Conservation (phyloP, 2,888 invertebrate species). For the Aspidiotus rigidus region DNA sequence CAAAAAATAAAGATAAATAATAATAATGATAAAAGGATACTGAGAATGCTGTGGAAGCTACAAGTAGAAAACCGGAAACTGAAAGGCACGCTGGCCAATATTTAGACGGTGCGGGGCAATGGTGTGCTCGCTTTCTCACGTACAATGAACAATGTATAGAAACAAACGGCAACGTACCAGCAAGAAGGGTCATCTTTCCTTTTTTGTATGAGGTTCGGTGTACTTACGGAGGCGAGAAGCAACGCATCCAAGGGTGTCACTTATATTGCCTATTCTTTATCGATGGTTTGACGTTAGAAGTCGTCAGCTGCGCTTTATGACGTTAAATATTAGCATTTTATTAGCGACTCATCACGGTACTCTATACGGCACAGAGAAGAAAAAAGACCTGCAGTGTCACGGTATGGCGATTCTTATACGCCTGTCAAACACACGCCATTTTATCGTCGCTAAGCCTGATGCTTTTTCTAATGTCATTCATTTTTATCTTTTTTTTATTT, state of each 20-base stretch:
- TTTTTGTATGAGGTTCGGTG: neutral
- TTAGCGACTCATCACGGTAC: slow-evolving; percentile 33
- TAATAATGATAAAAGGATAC: neutral
- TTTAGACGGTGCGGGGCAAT: too few relatives aligned
- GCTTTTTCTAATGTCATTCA: slow-evolving; percentile 21
- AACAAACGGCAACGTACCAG: neutral
- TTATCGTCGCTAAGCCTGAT: slow-evolving; percentile 3
- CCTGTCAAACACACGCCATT: slow-evolving; percentile 31
- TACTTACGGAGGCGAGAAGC: neutral
- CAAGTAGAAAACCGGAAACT: slow-evolving; percentile 12
- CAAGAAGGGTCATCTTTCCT: slow-evolving; percentile 9
- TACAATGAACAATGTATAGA: neutral
- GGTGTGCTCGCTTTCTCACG: neutral
- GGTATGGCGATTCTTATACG: slow-evolving; percentile 29
- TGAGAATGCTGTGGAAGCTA: slow-evolving; percentile 5
- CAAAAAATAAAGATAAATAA: neutral
- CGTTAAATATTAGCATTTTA: slow-evolving; percentile 33
- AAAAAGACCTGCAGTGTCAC: slow-evolving; percentile 29
- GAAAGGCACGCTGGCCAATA: neutral
- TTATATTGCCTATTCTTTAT: slow-evolving; percentile 33
- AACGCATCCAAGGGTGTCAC: slow-evolving; percentile 15
- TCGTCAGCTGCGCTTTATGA: slow-evolving; percentile 33
- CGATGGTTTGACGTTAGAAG: slow-evolving; percentile 32
- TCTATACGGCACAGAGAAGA: slow-evolving; percentile 21
- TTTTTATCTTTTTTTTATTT: slow-evolving; percentile 21